Evolutionary conservation across 2,888 invertebrate species (phyloP), one percentile per base, ranked within the genome.

Genomic region (Hypomecis atomaria): DNA sequence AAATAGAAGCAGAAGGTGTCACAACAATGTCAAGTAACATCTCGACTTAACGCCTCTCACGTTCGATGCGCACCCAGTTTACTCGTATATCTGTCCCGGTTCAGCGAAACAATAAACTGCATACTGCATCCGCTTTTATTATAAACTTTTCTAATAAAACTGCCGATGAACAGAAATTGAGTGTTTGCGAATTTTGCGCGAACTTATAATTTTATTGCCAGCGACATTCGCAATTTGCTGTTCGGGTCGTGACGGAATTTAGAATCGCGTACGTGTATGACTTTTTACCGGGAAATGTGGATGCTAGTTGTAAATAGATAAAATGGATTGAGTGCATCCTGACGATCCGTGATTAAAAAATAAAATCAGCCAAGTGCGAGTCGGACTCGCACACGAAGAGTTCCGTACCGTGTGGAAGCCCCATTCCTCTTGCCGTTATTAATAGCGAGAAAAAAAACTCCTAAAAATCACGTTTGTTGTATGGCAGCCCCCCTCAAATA

Each of bases 111-210:
- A 81, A 81, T 83, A 82, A 81, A 84, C 68, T 80, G 78, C 78
- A 80, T 71, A 73, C 67, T 62, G 63, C 65, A 70, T 55, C 68
- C 72, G 71, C 69, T 75, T 79, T 78, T 82, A 79, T 79, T 81
- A 81, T 78, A 78, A 79, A 85, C 71, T 82, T 84, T 84, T 75
- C 77, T 77, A 82, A 85, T 86, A 86, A 83, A 86, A 82, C 78
- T 78, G 78, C 73, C 80, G 78, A 81, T 83, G 79, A 82, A 78
- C 78, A 75, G 71, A 74, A 82, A 84, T 79, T 78, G 73, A 67
- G 60, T 67, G 69, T 66, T 66, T 56, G 62, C 52, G 59, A 59
- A 57, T 45, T 58, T 58, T 50, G 48, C 58, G 54, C 54, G 52
- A 65, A 69, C 59, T 69, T 62, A 66, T 66, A 62, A 66, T 62